Conservation (phyloP, 2,113 vertebrate genomes). For the Oreochromis niloticus region DNA sequence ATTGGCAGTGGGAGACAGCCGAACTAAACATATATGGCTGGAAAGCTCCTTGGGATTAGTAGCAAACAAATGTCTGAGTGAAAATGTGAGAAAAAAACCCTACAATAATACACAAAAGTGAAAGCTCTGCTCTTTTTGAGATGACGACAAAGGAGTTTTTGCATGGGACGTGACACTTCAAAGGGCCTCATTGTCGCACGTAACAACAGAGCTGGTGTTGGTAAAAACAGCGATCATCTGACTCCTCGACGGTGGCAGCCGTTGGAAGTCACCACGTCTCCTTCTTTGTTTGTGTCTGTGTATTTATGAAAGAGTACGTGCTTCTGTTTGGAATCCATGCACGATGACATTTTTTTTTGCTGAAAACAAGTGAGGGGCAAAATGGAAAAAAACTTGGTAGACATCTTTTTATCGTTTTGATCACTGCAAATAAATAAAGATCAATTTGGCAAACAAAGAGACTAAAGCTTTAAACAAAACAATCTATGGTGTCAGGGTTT, state of each 20-base stretch:
- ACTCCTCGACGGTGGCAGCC: constrained; percentile 27
- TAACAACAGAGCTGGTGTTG: constrained; percentile 47
- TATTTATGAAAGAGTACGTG: neutral
- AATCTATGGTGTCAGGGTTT: neutral
- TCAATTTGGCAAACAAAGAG: neutral
- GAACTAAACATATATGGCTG: neutral
- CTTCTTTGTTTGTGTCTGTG: neutral
- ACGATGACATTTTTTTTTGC: neutral
- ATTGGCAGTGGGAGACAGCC: constrained; percentile 2
- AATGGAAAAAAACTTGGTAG: neutral
- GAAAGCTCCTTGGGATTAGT: neutral
- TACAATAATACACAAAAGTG: neutral
- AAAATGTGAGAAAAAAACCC: accelerated
- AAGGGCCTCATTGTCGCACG: constrained; percentile 47
- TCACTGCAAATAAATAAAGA: neutral
- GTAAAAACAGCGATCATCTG: constrained; percentile 14
- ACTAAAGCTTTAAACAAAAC: neutral
- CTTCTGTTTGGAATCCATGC: neutral
- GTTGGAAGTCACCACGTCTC: constrained; percentile 41
- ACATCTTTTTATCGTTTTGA: neutral
- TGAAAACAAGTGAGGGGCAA: accelerated
- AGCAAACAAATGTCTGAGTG: neutral
- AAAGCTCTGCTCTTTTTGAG: constrained; percentile 11
- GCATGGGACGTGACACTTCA: constrained; percentile 38
- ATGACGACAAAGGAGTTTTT: constrained; percentile 12